A percentile compares a stretch with the other conserved stretches of the same genome.
Evolutionary conservation across 2,797 vertebrate species (phyloP).

Genomic region (Pelobates cultripes): DNA sequence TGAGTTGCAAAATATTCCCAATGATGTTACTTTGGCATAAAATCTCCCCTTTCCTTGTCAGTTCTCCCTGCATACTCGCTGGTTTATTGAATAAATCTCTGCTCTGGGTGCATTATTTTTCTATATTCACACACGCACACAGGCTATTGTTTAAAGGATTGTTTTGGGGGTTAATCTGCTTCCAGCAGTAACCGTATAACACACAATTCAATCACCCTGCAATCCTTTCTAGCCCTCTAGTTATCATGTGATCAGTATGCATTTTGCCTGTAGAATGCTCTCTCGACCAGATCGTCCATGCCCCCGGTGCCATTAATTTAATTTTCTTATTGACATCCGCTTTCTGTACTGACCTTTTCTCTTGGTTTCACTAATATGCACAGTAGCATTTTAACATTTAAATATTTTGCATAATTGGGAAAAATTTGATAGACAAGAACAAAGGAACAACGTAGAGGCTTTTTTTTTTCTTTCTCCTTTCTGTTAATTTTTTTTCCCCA

Average conservation of each 20-base stretch:
- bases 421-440: not conserved
- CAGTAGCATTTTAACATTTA: not conserved
- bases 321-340: slow-evolving; percentile 8
- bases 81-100: too few species aligned
- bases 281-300: not conserved
- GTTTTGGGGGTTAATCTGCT: not conserved
- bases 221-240: not conserved
- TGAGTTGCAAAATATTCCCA: too few species aligned
- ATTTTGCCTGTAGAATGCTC: not conserved
- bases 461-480: too few species aligned
- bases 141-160: too few species aligned
- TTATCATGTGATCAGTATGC: not conserved
- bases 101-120: too few species aligned
- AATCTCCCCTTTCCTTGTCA: too few species aligned
- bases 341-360: not conserved
- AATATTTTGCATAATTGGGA: not conserved
- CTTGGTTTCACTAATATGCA: not conserved
- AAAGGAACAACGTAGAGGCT: not conserved
- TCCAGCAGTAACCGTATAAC: not conserved
- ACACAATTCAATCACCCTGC: not conserved
- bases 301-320: not conserved
- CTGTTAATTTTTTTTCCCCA: not conserved
- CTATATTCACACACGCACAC: too few species aligned
- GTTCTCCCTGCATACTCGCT: too few species aligned
- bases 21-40: too few species aligned